These are phyloP conservation scores for Candidula unifasciata DNA, from an alignment of 2,888 invertebrate genomes.

Conservation along the genomic window DNA sequence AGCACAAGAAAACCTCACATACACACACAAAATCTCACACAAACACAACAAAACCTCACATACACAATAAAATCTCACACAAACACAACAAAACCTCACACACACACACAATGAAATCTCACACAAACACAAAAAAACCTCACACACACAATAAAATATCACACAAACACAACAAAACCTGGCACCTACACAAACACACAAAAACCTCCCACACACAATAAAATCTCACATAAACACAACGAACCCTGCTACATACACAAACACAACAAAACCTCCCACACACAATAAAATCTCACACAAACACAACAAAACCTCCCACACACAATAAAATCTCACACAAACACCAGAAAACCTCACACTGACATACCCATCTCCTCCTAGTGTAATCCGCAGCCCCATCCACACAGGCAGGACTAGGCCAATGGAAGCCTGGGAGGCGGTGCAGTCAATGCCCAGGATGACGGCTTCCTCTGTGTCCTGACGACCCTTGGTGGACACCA, in stretches of 20 bases:
- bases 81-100: too few relatives aligned
- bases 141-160: too few relatives aligned
- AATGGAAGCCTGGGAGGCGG: constrained; percentile 85
- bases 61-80: too few relatives aligned
- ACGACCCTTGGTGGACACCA: constrained; percentile 80
- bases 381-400: constrained; percentile 93
- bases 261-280: too few relatives aligned
- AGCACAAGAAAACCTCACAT: too few relatives aligned
- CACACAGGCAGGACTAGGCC: constrained; percentile 94
- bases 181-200: too few relatives aligned
- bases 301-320: too few relatives aligned
- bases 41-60: background rate
- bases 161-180: too few relatives aligned
- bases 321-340: background rate
- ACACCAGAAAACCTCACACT: background rate
- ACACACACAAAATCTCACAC: background rate
- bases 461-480: constrained; percentile 91
- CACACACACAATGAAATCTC: background rate
- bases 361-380: constrained; percentile 96
- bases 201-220: background rate
- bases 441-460: constrained; percentile 92
- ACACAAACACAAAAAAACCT: background rate
- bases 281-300: too few relatives aligned
- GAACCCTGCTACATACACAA: too few relatives aligned
- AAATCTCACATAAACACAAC: background rate